Percentiles rank a stretch among this genome's conserved stretches.
Evolutionary conservation across 2,888 invertebrate genomes (phyloP).

Genomic region (Zonitis immaculata): DNA sequence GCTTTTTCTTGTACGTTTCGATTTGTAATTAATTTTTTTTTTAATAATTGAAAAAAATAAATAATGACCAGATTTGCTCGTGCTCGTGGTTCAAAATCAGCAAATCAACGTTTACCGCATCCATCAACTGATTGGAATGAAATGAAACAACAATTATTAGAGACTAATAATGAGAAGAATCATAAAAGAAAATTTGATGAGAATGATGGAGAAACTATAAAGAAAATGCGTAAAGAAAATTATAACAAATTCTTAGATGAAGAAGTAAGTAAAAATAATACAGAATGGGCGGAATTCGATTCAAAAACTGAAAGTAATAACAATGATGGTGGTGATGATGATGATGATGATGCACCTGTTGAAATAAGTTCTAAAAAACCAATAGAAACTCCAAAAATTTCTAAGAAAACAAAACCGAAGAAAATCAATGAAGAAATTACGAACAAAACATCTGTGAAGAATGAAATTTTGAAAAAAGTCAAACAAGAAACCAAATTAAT

Average conservation of each 20-base stretch:
- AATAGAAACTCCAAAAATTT: conserved; percentile 24
- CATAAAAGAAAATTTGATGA: conserved; percentile 52
- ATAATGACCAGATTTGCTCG: conserved; percentile 76
- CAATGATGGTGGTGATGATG: conserved; percentile 3
- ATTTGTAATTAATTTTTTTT: neutral
- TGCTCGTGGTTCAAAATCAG: conserved; percentile 69
- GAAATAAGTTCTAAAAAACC: conserved; percentile 30
- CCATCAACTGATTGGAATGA: conserved; percentile 69
- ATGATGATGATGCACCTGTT: conserved; percentile 10
- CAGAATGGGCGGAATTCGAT: conserved; percentile 55
- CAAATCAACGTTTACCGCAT: conserved; percentile 64
- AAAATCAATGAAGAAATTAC: conserved; percentile 25
- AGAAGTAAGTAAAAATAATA: conserved; percentile 50
- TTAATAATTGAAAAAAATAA: conserved; percentile 17
- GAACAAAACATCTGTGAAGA: too few relatives aligned
- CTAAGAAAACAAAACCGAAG: conserved; percentile 29
- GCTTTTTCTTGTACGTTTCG: too few relatives aligned
- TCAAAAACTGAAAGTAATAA: conserved; percentile 9
- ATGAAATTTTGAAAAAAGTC: neutral
- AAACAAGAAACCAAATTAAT: neutral
- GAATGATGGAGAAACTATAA: conserved; percentile 28
- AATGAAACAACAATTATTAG: conserved; percentile 61
- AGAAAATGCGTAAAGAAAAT: conserved; percentile 20
- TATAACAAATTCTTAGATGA: conserved; percentile 36
- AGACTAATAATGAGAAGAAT: conserved; percentile 51